Evolutionary conservation across 1,140 invertebrate genomes (phyloP).

Genomic region (Caerostris darwini): DNA sequence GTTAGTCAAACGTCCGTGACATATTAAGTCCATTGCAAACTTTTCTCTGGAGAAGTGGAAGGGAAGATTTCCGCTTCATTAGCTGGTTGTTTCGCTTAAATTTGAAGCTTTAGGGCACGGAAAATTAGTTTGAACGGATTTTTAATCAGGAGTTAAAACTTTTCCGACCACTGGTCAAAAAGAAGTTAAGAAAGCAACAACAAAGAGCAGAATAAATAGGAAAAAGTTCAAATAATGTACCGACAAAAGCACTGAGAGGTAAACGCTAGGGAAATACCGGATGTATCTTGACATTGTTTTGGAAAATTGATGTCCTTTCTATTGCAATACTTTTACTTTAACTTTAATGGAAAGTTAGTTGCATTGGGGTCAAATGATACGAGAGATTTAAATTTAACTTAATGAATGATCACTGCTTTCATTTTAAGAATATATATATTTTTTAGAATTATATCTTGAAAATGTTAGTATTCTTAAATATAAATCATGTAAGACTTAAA

Average conservation of each 20-base stretch:
- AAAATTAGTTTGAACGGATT: conserved; percentile 68
- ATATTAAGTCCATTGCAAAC: conserved; percentile 69
- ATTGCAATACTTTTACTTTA: background rate
- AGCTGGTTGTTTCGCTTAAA: conserved; percentile 53
- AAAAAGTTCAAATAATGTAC: background rate
- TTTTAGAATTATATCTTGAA: no score
- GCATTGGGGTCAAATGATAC: background rate
- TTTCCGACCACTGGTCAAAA: background rate
- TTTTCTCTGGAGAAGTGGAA: background rate
- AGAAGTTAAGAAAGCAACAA: background rate
- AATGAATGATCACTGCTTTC: no score
- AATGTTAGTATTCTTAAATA: no score
- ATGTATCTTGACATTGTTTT: background rate
- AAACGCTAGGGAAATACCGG: background rate
- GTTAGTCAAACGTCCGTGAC: conserved; percentile 51
- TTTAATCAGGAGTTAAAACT: conserved; percentile 66
- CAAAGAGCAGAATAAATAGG: background rate
- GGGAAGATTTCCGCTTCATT: conserved; percentile 56
- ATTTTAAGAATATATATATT: no score
- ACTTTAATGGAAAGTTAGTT: background rate
- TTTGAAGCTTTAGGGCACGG: conserved; percentile 52
- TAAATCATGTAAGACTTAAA: no score
- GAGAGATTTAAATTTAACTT: background rate
- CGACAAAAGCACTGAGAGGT: background rate
- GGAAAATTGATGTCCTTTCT: background rate